These are phyloP conservation scores for Drosophila recens DNA, from an alignment of 2,888 invertebrate species.

Conservation along the genomic window DNA sequence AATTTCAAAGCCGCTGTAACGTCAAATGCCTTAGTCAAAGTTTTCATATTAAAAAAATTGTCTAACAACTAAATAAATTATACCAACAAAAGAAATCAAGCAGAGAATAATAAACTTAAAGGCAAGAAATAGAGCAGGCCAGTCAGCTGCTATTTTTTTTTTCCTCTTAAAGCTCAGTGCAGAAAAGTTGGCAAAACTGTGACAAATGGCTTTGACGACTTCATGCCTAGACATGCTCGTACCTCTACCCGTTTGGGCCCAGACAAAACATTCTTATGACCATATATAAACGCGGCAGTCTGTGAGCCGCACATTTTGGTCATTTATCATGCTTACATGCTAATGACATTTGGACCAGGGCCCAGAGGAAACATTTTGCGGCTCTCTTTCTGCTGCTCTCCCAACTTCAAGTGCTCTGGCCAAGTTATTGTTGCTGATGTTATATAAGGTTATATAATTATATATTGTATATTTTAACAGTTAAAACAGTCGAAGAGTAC, in stretches of 20 bases:
- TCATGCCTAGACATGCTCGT: slow-evolving; percentile 57
- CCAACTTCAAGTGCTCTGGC: slow-evolving; percentile 54
- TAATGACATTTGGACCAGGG: slow-evolving; percentile 71
- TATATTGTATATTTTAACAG: slow-evolving; percentile 59
- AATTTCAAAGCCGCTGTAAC: neutral
- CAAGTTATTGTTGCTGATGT: slow-evolving; percentile 33
- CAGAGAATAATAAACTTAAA: slow-evolving; percentile 37
- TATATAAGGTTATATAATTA: slow-evolving; percentile 68
- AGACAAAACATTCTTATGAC: slow-evolving; percentile 35
- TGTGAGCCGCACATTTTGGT: slow-evolving; percentile 56
- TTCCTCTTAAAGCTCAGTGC: slow-evolving; percentile 33
- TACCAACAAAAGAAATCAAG: slow-evolving; percentile 31
- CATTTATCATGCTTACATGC: slow-evolving; percentile 80
- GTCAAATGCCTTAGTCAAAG: neutral
- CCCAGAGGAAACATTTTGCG: slow-evolving; percentile 46
- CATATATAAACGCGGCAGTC: slow-evolving; percentile 34
- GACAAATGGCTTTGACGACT: slow-evolving; percentile 77
- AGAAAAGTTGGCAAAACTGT: slow-evolving; percentile 67
- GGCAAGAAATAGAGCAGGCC: slow-evolving; percentile 12
- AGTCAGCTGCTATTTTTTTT: neutral
- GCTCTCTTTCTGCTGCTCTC: slow-evolving; percentile 19
- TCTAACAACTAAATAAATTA: slow-evolving; percentile 8
- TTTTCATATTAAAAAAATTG: neutral
- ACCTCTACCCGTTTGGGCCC: slow-evolving; percentile 19
- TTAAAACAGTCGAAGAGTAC: slow-evolving; percentile 40